Percentiles rank a stretch among this genome's conserved stretches.
Conservation (phyloP, 2,888 invertebrate genomes). For the Lottia gigantea region DNA sequence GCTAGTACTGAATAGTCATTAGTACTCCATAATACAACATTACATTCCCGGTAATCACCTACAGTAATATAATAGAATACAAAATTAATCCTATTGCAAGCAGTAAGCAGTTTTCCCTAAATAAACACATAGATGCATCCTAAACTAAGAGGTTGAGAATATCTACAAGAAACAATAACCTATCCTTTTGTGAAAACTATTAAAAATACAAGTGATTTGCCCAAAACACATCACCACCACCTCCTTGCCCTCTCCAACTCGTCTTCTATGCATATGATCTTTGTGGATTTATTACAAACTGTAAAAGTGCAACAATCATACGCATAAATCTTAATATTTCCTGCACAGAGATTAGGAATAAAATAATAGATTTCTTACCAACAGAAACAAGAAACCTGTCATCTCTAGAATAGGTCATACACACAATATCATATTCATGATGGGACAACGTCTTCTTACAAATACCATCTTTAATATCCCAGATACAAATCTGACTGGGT, state of each 20-base stretch:
- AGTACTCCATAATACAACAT: conserved; percentile 63
- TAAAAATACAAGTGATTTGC: too few species aligned
- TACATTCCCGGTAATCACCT: conserved; percentile 64
- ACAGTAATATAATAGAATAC: conserved; percentile 17
- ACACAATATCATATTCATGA: conserved; percentile 59
- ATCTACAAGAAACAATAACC: too few species aligned
- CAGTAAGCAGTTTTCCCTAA: too few species aligned
- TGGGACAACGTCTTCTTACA: conserved; percentile 57
- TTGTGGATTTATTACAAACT: too few species aligned
- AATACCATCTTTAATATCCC: conserved; percentile 56
- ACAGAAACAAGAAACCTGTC: conserved; percentile 64
- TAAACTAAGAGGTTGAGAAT: too few species aligned
- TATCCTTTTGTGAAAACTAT: too few species aligned
- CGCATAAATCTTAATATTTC: too few species aligned
- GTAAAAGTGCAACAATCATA: too few species aligned
- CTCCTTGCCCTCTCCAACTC: too few species aligned
- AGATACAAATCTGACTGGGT: conserved; percentile 62
- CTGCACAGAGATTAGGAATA: conserved; percentile 5
- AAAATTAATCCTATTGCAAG: neutral
- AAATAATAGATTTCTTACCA: conserved; percentile 48
- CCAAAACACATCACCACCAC: too few species aligned
- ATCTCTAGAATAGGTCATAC: conserved; percentile 62
- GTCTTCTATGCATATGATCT: too few species aligned
- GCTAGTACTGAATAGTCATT: conserved; percentile 51
- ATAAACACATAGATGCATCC: too few species aligned